Evolutionary conservation across 2,113 vertebrate genomes (phyloP).

Genomic region (Gymnorhina tibicen): DNA sequence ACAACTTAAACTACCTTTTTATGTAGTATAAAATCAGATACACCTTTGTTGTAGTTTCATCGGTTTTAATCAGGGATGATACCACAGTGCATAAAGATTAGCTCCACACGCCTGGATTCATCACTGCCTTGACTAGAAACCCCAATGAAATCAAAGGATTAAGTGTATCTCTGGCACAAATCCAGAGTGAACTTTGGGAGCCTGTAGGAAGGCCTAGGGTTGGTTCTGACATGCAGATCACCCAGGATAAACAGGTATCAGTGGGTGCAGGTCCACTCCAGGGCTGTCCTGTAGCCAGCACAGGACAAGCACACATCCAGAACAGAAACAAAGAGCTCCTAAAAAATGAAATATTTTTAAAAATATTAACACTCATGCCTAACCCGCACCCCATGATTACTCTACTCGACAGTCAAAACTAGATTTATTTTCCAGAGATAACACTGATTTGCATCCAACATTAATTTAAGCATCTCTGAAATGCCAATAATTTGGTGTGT

Average conservation of each 20-base stretch:
- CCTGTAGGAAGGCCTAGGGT: neutral
- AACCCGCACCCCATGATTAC: neutral
- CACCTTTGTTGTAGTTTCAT: neutral
- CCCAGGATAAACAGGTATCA: neutral
- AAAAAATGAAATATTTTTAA: rapidly evolving
- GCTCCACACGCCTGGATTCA: neutral
- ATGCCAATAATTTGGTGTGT: neutral
- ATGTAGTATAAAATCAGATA: neutral
- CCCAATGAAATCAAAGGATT: neutral
- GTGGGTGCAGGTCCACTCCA: neutral
- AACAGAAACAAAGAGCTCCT: neutral
- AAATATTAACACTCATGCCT: neutral
- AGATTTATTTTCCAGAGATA: neutral
- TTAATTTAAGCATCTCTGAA: neutral
- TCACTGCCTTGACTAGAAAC: neutral
- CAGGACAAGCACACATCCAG: neutral
- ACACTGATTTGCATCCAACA: neutral
- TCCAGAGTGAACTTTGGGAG: neutral
- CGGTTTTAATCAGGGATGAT: neutral
- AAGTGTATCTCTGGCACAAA: neutral
- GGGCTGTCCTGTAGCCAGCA: neutral
- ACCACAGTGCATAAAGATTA: neutral
- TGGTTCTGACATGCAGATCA: neutral
- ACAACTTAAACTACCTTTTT: neutral
- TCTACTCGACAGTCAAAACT: neutral